phyloP scores from a whole-genome alignment of 2,888 invertebrate species.

The Hermaeophaga mercurialis region DNA sequence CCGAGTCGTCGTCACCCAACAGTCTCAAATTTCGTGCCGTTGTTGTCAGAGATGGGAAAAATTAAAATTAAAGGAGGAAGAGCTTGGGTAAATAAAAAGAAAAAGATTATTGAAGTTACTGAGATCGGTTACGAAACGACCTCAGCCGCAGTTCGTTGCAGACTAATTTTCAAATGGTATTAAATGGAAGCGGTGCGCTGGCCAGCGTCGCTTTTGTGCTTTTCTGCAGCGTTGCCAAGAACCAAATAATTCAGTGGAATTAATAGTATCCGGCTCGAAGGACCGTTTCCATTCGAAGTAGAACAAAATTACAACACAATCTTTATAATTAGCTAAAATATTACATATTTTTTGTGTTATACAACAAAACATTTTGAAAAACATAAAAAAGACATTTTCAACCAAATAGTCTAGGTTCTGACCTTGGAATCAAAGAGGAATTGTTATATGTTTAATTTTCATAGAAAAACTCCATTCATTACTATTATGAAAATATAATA shows the following conservation, averaged over 20 bases:
- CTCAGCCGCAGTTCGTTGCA: slow-evolving; percentile 45
- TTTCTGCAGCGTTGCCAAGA: slow-evolving; percentile 2
- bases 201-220: slow-evolving; percentile 17
- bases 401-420: too few species aligned
- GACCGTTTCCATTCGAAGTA: too few species aligned
- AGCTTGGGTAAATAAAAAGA: slow-evolving; percentile 43
- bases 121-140: slow-evolving; percentile 39
- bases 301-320: too few species aligned
- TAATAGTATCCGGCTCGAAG: background rate
- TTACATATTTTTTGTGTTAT: too few species aligned
- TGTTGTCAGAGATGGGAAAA: slow-evolving; percentile 15
- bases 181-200: slow-evolving; percentile 4
- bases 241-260: background rate
- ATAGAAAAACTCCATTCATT: too few species aligned
- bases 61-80: slow-evolving; percentile 39
- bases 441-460: too few species aligned
- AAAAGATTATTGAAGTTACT: slow-evolving; percentile 43
- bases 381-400: too few species aligned
- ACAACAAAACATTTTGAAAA: too few species aligned
- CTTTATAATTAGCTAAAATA: too few species aligned
- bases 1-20: slow-evolving; percentile 2
- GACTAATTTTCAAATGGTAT: slow-evolving; percentile 45
- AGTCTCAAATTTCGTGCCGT: slow-evolving; percentile 17
- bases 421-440: too few species aligned
- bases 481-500: too few species aligned